Evolutionary conservation across 2,797 vertebrate genomes (phyloP), one percentile per base, ranked within the genome.

Genomic region (Hypotaenidia philippensis): DNA sequence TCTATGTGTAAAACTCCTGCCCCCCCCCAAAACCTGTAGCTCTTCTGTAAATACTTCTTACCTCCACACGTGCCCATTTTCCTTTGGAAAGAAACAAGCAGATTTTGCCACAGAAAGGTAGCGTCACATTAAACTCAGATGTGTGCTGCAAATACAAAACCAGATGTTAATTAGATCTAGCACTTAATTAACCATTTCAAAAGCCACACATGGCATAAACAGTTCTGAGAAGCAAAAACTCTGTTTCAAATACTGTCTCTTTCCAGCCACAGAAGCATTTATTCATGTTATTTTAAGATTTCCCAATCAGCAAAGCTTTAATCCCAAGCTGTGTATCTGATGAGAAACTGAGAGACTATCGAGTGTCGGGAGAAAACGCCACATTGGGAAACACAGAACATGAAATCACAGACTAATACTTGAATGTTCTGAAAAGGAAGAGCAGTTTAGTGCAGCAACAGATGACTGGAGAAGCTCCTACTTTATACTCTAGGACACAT

Each of bases 31-130:
- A 77, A 84, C 82, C 10, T 29, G 41, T 16, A 63, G 50, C 25
- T 65, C 32, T 22, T 89, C 56, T 83, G 53, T 47, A 34, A 83
- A 59, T 61, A 23, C 45, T 80, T 90, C 97, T 98, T 98, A 99
- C 99, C 99, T 99, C 99, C 16, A 98, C 99, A 96, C 99, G 98
- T 68, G 98, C 97, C 99, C 98, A 99, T 95, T 98, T 99, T 94
- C 98, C 99, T 98, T 99, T 99, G 96, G 98, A 98, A 59, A 97
- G 97, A 71, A 98, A 98, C 56, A 99, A 97, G 97, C 99, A 99
- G 84, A 99, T 96, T 97, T 99, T 99, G 71, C 99, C 99, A 96
- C 96, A 98, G 95, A 99, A 99, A 26, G 99, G 99, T 71, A 98
- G 95, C 1, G 98, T 98, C 70, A 99, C 97, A 87, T 98, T 97